phyloP scores from a whole-genome alignment of 2,113 vertebrate species.

The Jaculus jaculus region DNA sequence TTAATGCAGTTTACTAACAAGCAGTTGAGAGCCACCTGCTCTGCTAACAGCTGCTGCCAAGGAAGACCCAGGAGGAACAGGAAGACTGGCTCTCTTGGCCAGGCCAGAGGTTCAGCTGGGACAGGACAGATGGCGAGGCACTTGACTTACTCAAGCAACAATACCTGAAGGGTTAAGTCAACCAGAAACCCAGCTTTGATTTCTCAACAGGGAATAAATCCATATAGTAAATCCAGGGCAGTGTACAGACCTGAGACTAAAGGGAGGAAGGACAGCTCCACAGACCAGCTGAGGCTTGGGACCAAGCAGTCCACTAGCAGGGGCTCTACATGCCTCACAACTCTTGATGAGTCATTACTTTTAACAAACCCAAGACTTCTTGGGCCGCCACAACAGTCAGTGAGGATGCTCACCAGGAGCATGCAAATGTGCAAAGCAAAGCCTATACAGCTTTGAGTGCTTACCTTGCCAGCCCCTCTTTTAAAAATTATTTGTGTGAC shows the following conservation, averaged over 20 bases:
- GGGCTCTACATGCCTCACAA: neutral
- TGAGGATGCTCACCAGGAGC: neutral
- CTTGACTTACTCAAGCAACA: conserved; percentile 43
- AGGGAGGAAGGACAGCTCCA: neutral
- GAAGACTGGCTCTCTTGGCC: neutral
- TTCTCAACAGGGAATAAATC: conserved; percentile 56
- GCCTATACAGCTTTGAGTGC: neutral
- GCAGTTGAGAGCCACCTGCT: neutral
- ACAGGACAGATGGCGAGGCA: conserved; percentile 5
- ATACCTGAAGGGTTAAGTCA: conserved; percentile 11
- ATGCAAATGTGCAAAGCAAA: neutral
- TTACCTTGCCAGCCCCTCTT: neutral
- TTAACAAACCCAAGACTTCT: conserved; percentile 1
- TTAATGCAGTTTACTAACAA: conserved; percentile 50
- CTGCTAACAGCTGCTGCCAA: conserved; percentile 14
- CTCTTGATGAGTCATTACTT: neutral
- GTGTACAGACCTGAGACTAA: neutral
- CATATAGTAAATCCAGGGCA: conserved; percentile 12
- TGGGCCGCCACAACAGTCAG: neutral
- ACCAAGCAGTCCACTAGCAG: neutral
- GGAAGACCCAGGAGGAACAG: neutral
- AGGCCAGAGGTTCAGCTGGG: neutral
- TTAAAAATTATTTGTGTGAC: too few species aligned
- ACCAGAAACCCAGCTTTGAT: conserved; percentile 39
- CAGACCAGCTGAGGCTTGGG: neutral